Evolutionary conservation across 2,797 vertebrate genomes (phyloP).

Genomic region (Helicolenus hilgendorfi): DNA sequence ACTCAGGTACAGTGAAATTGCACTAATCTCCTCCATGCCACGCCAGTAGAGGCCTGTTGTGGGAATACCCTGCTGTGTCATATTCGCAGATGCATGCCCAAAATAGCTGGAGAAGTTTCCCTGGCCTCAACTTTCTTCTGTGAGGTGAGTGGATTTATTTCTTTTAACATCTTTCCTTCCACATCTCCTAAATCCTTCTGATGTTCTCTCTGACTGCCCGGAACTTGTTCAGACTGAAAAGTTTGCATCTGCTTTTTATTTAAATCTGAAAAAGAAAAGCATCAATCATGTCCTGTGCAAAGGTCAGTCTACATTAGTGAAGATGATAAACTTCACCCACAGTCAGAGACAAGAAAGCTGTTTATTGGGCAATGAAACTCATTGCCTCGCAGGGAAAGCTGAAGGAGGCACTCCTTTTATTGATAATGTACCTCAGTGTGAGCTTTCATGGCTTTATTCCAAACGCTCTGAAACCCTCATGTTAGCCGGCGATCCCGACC

Average conservation of each 20-base stretch:
- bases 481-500: no score
- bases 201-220: not conserved
- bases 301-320: no score
- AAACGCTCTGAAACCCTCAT: no score
- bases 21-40: not conserved
- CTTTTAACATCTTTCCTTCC: not conserved
- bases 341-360: not conserved
- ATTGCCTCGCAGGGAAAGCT: not conserved
- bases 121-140: not conserved
- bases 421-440: not conserved
- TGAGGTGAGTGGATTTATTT: slow-evolving; percentile 2
- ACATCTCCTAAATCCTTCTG: slow-evolving; percentile 21
- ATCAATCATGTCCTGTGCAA: not conserved
- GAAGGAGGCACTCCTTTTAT: not conserved
- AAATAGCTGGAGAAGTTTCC: slow-evolving; percentile 19
- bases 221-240: slow-evolving; percentile 6
- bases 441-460: not conserved
- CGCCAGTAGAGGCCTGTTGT: not conserved
- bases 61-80: slow-evolving; percentile 6
- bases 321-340: not conserved
- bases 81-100: not conserved
- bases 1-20: not conserved
- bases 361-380: slow-evolving; percentile 22
- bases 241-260: slow-evolving; percentile 35
- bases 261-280: slow-evolving; percentile 9